Base-by-base conservation (phyloP, 2,113 vertebrate species). In the Pollachius pollachius region DNA sequence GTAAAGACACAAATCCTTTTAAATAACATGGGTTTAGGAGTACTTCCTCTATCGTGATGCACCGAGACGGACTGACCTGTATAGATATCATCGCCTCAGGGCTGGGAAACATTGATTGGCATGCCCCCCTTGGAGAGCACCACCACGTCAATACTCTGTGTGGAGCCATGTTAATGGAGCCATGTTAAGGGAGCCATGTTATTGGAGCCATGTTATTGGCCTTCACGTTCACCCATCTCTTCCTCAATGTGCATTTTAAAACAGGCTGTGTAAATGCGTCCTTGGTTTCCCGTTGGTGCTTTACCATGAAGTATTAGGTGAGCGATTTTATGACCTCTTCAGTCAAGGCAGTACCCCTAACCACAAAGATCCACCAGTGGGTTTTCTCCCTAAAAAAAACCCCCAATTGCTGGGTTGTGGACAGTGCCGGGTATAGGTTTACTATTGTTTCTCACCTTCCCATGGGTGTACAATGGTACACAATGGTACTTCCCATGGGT, bases 381-480 rank as follows among this genome's bases (percentile, higher is more conserved):
- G 76, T 70, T 68, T 23, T 68, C 23, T 48, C 9, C 41, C 41
- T 48, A 9, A 9, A 9, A 30, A 34, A 34, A 23, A 1, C 21
- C 21, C 23, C 68, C 6, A n/a, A 54, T 54, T 61, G 19, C 25
- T 30, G 48, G 15, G 57, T 23, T 1, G 0, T 2, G 23, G 23
- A 69, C 79, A 66, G 3, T 13, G 15, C 78, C 78, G 69, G 71
- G 1, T 25, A 52, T 41, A 81, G 67, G 58, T 52, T 62, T 37
- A 60, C 75, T 70, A 60, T 87, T 76, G 72, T 80, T 69, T 67
- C 65, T n/a, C 48, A 76, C 78, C 82, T 89, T 89, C 84, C 81
- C 87, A 88, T 72, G 81, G 78, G 59, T 59, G 37, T 16, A 85
- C 84, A 86, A 80, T 75, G 68, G 81, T n/a, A n/a, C n/a, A n/a